These are phyloP conservation scores for Abramis brama DNA, from an alignment of 2,113 vertebrate species.

Conservation along the genomic window DNA sequence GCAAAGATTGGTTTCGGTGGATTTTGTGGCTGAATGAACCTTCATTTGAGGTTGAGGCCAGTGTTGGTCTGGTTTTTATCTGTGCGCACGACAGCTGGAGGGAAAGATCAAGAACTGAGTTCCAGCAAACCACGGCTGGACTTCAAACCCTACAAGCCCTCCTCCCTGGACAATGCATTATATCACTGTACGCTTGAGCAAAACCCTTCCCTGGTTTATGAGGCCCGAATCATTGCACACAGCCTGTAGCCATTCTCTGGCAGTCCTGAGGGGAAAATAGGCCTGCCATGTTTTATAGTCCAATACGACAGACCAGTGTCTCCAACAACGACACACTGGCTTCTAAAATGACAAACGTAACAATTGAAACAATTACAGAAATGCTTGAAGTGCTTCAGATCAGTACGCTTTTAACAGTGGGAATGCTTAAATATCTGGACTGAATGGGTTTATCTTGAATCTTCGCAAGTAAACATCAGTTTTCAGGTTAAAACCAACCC, in stretches of 20 bases:
- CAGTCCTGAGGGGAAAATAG: conserved; percentile 7
- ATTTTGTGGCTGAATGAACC: background rate
- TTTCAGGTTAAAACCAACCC: background rate
- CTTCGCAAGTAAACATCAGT: too few species aligned
- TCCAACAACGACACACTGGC: background rate
- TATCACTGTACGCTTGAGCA: conserved; percentile 54
- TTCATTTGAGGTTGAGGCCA: conserved; percentile 11
- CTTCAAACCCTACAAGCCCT: conserved; percentile 53
- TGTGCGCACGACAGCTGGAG: conserved; percentile 28
- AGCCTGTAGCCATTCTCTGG: conserved; percentile 32
- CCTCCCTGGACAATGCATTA: conserved; percentile 62
- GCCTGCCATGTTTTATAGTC: background rate
- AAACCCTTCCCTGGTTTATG: conserved; percentile 48
- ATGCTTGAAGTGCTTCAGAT: background rate
- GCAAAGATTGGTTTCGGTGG: background rate
- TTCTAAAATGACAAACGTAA: background rate
- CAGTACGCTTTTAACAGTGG: background rate
- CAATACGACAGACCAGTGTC: background rate
- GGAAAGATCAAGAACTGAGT: conserved; percentile 46
- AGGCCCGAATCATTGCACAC: conserved; percentile 59
- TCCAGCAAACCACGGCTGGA: conserved; percentile 54
- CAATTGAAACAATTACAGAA: background rate
- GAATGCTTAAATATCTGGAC: background rate
- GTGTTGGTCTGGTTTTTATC: conserved; percentile 29
- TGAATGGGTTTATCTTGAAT: background rate